Conservation (phyloP, 1,140 invertebrate genomes). For the Araneus ventricosus region DNA sequence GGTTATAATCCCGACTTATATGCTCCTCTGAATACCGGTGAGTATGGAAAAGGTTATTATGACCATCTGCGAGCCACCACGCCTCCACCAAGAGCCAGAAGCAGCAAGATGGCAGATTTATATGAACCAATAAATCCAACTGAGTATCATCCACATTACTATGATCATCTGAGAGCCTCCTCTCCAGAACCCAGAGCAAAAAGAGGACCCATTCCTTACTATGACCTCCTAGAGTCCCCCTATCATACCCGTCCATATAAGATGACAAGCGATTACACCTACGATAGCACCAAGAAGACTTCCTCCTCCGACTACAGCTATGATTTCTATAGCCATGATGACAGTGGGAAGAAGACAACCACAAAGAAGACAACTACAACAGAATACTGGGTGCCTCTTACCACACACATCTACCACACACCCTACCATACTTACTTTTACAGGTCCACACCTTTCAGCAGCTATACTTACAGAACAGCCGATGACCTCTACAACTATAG, state of each 20-base stretch:
- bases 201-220: constrained; percentile 11
- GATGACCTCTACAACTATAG: constrained; percentile 67
- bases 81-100: not conserved
- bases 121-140: constrained; percentile 40
- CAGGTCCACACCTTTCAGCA: constrained; percentile 40
- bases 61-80: constrained; percentile 52
- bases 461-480: constrained; percentile 66
- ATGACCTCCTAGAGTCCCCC: not conserved
- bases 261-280: not conserved
- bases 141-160: constrained; percentile 41
- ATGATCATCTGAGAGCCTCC: constrained; percentile 49
- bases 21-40: constrained; percentile 12
- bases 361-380: constrained; percentile 31
- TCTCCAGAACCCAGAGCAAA: constrained; percentile 7
- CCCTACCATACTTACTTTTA: constrained; percentile 67
- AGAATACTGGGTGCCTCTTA: constrained; percentile 67
- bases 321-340: not conserved
- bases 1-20: constrained; percentile 22
- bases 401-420: constrained; percentile 61
- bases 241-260: constrained; percentile 37
- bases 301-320: not conserved
- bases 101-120: not conserved
- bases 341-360: not conserved
- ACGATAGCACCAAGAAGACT: not conserved
- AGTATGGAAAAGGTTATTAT: constrained; percentile 52